Evolutionary conservation across 2,113 vertebrate genomes (phyloP).

Genomic region (Cercopithecus mona): DNA sequence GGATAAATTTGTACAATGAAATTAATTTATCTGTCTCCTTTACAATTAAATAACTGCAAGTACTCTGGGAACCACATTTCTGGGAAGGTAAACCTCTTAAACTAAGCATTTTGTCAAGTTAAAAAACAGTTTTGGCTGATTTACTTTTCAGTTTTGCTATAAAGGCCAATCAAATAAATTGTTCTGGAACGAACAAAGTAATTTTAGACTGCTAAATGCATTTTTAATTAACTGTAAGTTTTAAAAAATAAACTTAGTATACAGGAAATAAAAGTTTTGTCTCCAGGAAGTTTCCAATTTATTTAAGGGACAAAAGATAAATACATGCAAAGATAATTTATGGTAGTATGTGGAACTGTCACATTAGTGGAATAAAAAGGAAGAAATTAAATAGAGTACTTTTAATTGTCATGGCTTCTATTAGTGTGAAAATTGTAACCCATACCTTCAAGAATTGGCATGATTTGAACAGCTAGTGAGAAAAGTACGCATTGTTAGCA

Average conservation of each 20-base stretch:
- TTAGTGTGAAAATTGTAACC: not conserved
- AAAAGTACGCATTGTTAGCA: not conserved
- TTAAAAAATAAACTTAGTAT: not conserved
- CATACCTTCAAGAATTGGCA: not conserved
- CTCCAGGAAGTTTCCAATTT: not conserved
- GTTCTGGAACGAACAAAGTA: not conserved
- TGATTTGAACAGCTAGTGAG: too few relatives aligned
- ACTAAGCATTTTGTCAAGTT: not conserved
- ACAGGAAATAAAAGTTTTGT: not conserved
- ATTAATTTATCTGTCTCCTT: not conserved
- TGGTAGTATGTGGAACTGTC: not conserved
- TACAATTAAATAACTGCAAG: not conserved
- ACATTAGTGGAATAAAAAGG: not conserved
- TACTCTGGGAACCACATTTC: not conserved
- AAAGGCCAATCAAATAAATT: not conserved
- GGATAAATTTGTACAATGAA: not conserved
- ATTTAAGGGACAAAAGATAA: not conserved
- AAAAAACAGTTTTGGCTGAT: not conserved
- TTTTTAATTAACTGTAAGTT: not conserved
- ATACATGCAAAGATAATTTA: not conserved
- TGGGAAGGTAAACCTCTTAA: not conserved
- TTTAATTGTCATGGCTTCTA: not conserved
- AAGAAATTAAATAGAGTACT: not conserved
- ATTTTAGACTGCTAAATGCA: not conserved
- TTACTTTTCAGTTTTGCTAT: not conserved